phyloP scores from a whole-genome alignment of 2,113 vertebrate genomes.

The Pipa parva region DNA sequence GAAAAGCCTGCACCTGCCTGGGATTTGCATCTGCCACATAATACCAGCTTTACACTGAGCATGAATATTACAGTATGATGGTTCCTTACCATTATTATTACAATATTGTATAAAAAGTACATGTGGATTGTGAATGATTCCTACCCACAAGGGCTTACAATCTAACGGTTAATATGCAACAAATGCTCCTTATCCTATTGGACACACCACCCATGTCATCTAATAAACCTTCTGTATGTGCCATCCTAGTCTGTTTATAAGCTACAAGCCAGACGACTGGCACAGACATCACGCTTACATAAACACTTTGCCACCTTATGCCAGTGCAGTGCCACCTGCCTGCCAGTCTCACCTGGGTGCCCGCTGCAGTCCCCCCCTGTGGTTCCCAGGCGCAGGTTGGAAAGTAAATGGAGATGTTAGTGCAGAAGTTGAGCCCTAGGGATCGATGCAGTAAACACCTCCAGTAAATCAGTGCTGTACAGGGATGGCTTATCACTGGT shows the following conservation, averaged over 20 bases:
- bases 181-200: too few species aligned
- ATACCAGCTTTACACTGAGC: too few species aligned
- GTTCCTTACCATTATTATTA: too few species aligned
- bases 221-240: too few species aligned
- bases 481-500: not conserved
- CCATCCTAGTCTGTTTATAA: too few species aligned
- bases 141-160: not conserved
- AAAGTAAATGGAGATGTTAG: not conserved
- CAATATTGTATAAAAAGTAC: too few species aligned
- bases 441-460: not conserved
- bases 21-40: slow-evolving; percentile 13
- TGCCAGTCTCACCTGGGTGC: slow-evolving; percentile 19
- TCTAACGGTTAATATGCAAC: too few species aligned
- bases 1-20: slow-evolving; percentile 20
- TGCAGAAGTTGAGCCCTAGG: not conserved
- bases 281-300: too few species aligned
- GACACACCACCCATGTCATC: too few species aligned
- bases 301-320: too few species aligned
- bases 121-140: not conserved
- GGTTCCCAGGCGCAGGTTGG: not conserved
- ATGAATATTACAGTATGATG: too few species aligned
- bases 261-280: too few species aligned
- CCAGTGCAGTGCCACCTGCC: not conserved
- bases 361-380: not conserved
- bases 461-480: not conserved